Conservation (phyloP, 2,113 vertebrate genomes). For the Trogon melanurus region DNA sequence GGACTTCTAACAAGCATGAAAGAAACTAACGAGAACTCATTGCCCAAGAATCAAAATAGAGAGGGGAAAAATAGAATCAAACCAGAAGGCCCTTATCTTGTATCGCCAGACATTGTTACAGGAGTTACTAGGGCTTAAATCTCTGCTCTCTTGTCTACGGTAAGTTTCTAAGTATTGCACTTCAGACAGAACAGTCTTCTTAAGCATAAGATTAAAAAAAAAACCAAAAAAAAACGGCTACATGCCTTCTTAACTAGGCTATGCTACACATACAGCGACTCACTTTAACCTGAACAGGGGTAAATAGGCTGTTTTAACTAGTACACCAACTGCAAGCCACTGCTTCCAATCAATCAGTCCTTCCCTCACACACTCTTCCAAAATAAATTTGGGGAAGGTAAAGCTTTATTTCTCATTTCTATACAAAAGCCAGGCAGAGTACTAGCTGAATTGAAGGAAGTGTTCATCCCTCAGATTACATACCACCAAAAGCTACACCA, state of each 20-base stretch:
- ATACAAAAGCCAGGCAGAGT: neutral
- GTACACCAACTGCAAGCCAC: neutral
- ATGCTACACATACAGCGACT: neutral
- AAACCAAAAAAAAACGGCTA: neutral
- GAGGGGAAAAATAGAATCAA: neutral
- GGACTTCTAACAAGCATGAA: neutral
- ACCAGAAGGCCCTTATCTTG: neutral
- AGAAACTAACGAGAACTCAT: neutral
- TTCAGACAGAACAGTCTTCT: neutral
- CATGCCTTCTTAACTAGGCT: neutral
- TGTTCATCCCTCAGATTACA: neutral
- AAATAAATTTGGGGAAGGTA: neutral
- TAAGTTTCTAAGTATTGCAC: neutral
- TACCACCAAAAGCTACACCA: neutral
- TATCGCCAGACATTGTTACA: neutral
- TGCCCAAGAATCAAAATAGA: neutral
- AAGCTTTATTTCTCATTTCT: neutral
- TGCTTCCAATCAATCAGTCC: neutral
- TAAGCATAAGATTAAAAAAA: neutral
- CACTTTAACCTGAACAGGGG: neutral
- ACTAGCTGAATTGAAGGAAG: neutral
- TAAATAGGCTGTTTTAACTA: neutral
- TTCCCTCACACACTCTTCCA: fast-evolving
- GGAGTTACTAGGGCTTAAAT: neutral
- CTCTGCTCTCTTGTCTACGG: neutral